Evolutionary conservation across 1,140 invertebrate species (phyloP), one percentile per base, ranked within the genome.

Genomic region (Lordiphosa mommai): DNA sequence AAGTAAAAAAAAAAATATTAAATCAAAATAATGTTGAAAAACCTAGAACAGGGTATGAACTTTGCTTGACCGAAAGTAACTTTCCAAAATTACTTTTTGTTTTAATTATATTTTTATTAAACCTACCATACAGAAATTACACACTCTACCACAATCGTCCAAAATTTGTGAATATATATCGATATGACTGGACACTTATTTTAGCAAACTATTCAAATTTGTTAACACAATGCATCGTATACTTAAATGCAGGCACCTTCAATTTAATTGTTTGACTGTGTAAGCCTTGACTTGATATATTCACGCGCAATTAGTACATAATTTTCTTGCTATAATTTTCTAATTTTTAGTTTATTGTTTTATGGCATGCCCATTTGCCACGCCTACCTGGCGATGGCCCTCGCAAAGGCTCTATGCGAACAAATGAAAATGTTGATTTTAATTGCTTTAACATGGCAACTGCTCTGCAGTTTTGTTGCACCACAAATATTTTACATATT

Each of bases 381-480:
- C 30, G 30, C 65, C 53, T 34, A 55, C 43, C 44, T 43, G 29
- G 52, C 37, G 32, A 43, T 32, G 64, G 58, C 59, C 65, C 47
- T 59, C 17, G 10, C 5, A 20, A 34, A 37, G 55, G 27, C 13
- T 14, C 8, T 27, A 27, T n/a, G n/a, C 23, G 6, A 27, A 27
- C 6, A 27, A 12, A 12, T 49, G 37, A 53, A 60, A 65, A 59
- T 51, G 14, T n/a, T n/a, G 17, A 47, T 9, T 58, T 80, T 80
- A 79, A 79, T 79, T 61, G 74, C 41, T 80, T 82, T 53, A 56
- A 60, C 70, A 74, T 56, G 82, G 76, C 70, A 48, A 60, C 32
- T 79, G 41, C 49, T 55, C 30, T 44, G 64, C 40, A 67, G 34
- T 29, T 34, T 33, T 30, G 17, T 27, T 52, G 5, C 16, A 23